Evolutionary conservation across 2,113 vertebrate species (phyloP), one percentile per base, ranked within the genome.

Genomic region (Dermatemys mawii): DNA sequence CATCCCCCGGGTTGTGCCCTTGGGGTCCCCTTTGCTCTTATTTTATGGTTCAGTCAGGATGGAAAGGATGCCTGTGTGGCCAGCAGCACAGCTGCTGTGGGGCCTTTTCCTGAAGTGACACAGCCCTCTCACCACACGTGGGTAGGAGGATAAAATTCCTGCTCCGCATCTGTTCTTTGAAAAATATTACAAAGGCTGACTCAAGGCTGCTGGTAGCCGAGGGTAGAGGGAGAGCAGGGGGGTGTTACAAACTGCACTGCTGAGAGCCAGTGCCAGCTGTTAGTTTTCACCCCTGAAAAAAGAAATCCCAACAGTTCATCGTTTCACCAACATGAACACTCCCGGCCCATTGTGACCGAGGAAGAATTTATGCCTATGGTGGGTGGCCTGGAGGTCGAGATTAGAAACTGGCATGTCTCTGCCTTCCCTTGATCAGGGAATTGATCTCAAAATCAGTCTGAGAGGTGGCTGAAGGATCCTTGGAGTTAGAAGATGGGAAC

Each of bases 1-100:
- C 3, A 11, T 10, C 8, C 73, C 50, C 67, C 84, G 14, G 79
- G 3, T 1, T 13, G 48, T 60, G 89, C 11, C 32, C 78, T 1
- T 1, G 53, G 1, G 26, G 49, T 44, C 41, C 53, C 54, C 53
- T 2, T 19, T 1, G 83, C n/a, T 83, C 0, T 76, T 0, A 26
- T 0, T 54, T 76, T 93, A 78, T 82, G 80, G 80, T 49, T 83
- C 3, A 27, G 63, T 1, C 49, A 10, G 0, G 67, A 8, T 0
- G 0, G 73, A 22, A 32, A 46, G 1, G 16, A 38, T 38, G 63
- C 35, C 63, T 67, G 35, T 21, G 86, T 3, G 55, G 67, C 29
- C 16, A 78, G 26, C 1, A 1, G 54, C 38, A 32, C 44, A 49
- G 67, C 54, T 90, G 35, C 82, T 1, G 0, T 0, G 1, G n/a